Base-by-base conservation (phyloP, 2,113 vertebrate species). In the Oenanthe melanoleuca region DNA sequence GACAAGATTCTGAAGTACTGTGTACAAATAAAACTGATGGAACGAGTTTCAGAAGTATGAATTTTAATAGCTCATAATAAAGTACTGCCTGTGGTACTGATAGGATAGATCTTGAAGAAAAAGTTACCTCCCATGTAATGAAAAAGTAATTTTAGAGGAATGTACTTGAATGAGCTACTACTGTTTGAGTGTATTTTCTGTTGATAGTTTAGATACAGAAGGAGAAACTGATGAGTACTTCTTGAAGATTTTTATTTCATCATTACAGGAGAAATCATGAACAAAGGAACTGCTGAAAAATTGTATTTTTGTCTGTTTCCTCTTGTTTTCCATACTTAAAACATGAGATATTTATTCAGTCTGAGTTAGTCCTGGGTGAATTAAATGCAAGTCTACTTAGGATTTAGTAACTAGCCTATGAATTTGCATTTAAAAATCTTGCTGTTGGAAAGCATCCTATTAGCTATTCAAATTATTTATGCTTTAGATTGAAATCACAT, bases 121-220 rank as follows among this genome's bases (percentile, higher is more conserved):
- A 88, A 45, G 40, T 14, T 38, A 40, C 7, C 55, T 87, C 78
- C 26, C 2, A 3, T 49, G 14, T 49, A 89, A 79, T 75, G 24
- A 79, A 74, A 94, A 96, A 77, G 37, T 60, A 42, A 33, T 81
- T 87, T 89, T 49, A 89, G 77, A 82, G 29, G 5, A 75, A 31
- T 64, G 18, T 59, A 50, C 33, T 86, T 47, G 60, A 73, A 67
- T 53, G 49, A 75, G 26, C 49, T 72, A 6, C 29, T 50, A 31
- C 16, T 74, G 4, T 70, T 72, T 66, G 42, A 56, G 25, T 7
- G 1, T 64, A 40, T 89, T 53, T 87, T 87, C 65, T 79, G 31
- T 57, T 89, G 44, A n/a, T 75, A 55, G 42, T 53, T 80, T 57
- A 88, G 45, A 38, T 85, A 64, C 18, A 44, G 59, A 37, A 89